Base-by-base conservation (phyloP, 2,113 vertebrate species). In the Sturnira hondurensis region DNA sequence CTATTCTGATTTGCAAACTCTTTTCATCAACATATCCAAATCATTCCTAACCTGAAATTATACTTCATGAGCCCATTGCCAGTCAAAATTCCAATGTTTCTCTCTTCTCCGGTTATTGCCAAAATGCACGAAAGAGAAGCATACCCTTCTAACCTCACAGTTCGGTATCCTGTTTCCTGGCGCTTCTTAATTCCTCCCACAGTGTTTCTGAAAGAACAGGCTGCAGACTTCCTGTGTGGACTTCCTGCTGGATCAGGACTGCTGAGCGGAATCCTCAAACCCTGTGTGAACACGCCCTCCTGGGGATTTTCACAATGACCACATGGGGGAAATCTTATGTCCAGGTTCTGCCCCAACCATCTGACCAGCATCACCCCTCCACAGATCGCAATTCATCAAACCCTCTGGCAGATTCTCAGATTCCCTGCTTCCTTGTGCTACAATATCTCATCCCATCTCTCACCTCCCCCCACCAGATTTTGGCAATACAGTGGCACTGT, bases 391-490 rank as follows among this genome's bases (percentile, higher is more conserved):
- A 33, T 14, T 28, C 71, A 4, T 58, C 26, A 33, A 33, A 38
- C 28, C 16, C 13, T 78, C 36, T 65, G 28, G 20, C n/a, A 82
- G 91, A 90, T 41, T 24, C 36, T 86, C 58, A 76, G 31, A 38
- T 38, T 45, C 61, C 22, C 54, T 31, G 33, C 38, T 94, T 71
- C 15, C 82, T 9, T 71, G 9, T 63, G 67, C 20, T 31, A 67
- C 1, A 28, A 11, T 13, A 41, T 45, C 61, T 54, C 43, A 76
- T 33, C 52, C 43, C 26, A 13, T 33, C 12, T 38, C 14, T 31
- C 19, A 3, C 17, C 22, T 26, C 28, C 4, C 1, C 19, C n/a
- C 0, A 1, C 70, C 56, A 63, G 26, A 41, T 47, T 81, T 33
- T 50, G 36, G 22, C 43, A 47, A 47, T 86, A 15, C 12, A n/a